phyloP scores from a whole-genome alignment of 2,797 vertebrate genomes.

The Crax fasciolata region DNA sequence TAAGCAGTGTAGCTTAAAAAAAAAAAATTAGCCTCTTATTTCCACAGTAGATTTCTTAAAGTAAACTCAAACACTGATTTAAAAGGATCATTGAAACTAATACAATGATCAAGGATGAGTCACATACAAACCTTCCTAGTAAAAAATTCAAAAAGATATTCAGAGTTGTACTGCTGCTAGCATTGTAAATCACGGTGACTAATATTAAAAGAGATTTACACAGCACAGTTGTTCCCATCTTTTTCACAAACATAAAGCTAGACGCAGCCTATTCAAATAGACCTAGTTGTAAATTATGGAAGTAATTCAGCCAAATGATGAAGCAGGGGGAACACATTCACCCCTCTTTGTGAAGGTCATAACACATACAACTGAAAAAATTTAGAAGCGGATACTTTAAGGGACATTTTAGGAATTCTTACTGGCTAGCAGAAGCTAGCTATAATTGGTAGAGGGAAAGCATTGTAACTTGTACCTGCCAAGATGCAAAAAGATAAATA shows the following conservation, averaged over 20 bases:
- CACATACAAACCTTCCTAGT: not conserved
- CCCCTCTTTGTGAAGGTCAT: not conserved
- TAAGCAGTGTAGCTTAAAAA: not conserved
- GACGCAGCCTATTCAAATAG: not conserved
- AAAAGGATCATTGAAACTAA: not conserved
- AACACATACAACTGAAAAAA: not conserved
- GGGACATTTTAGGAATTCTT: not conserved
- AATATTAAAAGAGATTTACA: not conserved
- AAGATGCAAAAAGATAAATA: not conserved
- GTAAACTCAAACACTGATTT: not conserved
- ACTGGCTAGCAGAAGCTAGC: not conserved
- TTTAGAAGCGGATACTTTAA: not conserved
- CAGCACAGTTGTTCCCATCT: not conserved
- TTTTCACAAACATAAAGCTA: not conserved
- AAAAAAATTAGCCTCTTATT: not conserved
- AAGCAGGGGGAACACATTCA: not conserved
- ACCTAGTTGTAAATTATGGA: not conserved
- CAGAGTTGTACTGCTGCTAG: not conserved
- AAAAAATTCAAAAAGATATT: not conserved
- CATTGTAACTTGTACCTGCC: not conserved
- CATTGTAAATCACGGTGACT: not conserved
- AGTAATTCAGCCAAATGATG: not conserved
- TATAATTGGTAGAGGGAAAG: not conserved
- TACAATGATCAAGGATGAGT: not conserved
- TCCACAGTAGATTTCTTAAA: not conserved